Conservation (phyloP, 1,140 invertebrate species). For the Drosophila varians region DNA sequence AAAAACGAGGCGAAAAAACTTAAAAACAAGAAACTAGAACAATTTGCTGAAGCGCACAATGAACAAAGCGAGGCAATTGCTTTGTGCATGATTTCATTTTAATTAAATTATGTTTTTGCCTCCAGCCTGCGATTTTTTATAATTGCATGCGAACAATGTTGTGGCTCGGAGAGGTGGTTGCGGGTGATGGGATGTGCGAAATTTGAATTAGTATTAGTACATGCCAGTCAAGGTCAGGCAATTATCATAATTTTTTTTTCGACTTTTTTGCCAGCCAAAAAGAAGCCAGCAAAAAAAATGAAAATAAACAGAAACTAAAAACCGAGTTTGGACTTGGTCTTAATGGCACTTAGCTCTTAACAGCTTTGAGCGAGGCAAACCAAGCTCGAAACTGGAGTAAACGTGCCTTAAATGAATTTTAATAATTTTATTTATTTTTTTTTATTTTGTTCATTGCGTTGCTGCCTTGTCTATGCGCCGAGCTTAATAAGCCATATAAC, state of each 20-base stretch:
- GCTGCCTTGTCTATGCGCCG: slow-evolving; percentile 10
- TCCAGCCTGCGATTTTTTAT: slow-evolving; percentile 56
- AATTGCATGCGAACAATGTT: slow-evolving; percentile 67
- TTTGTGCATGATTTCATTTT: slow-evolving; percentile 82
- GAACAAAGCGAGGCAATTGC: slow-evolving; percentile 78
- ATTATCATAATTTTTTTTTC: slow-evolving; percentile 73
- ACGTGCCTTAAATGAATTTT: slow-evolving; percentile 72
- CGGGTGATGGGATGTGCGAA: slow-evolving; percentile 31
- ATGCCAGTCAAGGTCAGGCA: slow-evolving; percentile 73
- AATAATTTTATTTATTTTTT: slow-evolving; percentile 51
- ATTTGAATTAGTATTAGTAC: slow-evolving; percentile 71
- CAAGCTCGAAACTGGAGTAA: slow-evolving; percentile 72
- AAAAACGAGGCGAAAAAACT: slow-evolving; percentile 45
- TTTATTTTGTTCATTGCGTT: too few relatives aligned
- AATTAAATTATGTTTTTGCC: slow-evolving; percentile 79
- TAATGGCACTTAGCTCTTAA: slow-evolving; percentile 51
- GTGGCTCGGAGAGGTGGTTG: too few relatives aligned
- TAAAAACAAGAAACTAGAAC: slow-evolving; percentile 74
- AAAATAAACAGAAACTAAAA: slow-evolving; percentile 35
- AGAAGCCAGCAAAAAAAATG: slow-evolving; percentile 35
- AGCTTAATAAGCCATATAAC: slow-evolving; percentile 54
- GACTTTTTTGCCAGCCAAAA: slow-evolving; percentile 36
- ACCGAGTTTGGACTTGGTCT: slow-evolving; percentile 39
- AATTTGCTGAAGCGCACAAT: slow-evolving; percentile 73
- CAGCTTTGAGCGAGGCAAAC: slow-evolving; percentile 17